phyloP scores from a whole-genome alignment of 2,797 vertebrate species.

The Taenioides sp. region DNA sequence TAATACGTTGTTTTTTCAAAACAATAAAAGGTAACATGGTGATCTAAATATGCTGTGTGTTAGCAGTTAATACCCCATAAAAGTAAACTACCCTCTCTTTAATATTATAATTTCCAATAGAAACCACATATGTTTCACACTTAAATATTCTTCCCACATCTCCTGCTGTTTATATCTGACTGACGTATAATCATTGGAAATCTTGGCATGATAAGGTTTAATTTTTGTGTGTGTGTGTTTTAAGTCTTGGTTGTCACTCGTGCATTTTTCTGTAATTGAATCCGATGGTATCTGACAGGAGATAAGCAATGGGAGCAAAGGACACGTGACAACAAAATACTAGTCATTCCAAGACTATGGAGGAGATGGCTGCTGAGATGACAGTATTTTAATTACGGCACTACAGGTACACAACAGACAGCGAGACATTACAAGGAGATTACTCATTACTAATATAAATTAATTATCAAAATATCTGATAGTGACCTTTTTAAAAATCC shows the following conservation, averaged over 20 bases:
- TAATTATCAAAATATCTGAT: slow-evolving; percentile 13
- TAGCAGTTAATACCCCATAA: too few species aligned
- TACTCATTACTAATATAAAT: neutral
- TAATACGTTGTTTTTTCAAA: too few species aligned
- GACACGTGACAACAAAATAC: slow-evolving; percentile 3
- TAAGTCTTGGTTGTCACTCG: slow-evolving; percentile 4
- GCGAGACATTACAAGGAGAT: neutral
- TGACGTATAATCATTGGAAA: slow-evolving; percentile 6
- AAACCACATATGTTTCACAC: neutral
- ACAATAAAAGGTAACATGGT: too few species aligned
- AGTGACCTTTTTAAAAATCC: slow-evolving; percentile 7
- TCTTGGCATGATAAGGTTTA: slow-evolving; percentile 25
- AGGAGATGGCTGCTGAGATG: slow-evolving; percentile 5
- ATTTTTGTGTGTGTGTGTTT: slow-evolving; percentile 26
- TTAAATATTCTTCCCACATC: neutral
- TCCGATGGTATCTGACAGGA: slow-evolving; percentile 17
- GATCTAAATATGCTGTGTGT: too few species aligned
- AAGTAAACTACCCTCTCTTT: too few species aligned
- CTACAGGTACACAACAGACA: neutral
- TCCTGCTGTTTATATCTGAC: neutral
- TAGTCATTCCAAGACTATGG: slow-evolving; percentile 9
- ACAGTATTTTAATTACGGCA: slow-evolving; percentile 20
- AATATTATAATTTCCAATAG: too few species aligned
- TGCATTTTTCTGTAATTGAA: slow-evolving; percentile 32
- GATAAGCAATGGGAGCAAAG: slow-evolving; percentile 25